Evolutionary conservation across 2,797 vertebrate genomes (phyloP).

Genomic region (Pangasius macronema): DNA sequence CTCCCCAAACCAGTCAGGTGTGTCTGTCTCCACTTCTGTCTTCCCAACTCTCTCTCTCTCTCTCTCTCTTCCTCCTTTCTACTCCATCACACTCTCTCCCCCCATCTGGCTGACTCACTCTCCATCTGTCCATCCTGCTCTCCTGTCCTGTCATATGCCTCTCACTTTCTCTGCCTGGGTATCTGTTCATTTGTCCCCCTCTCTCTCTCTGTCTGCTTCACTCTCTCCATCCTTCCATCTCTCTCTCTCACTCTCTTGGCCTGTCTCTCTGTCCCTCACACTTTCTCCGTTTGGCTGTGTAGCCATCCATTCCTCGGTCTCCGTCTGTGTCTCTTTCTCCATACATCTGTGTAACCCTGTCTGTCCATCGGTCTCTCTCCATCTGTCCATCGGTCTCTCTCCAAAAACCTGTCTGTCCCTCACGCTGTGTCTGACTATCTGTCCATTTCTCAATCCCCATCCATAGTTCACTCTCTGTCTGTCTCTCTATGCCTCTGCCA

Average conservation of each 20-base stretch:
- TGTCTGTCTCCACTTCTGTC: neutral
- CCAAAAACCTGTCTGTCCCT: neutral
- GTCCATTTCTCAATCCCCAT: neutral
- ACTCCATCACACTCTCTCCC: neutral
- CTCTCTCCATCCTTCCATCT: neutral
- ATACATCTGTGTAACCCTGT: neutral
- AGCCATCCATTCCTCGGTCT: neutral
- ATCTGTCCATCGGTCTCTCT: neutral
- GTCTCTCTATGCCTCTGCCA: neutral
- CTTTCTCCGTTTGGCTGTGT: neutral
- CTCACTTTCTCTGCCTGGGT: neutral
- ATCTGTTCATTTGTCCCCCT: no score
- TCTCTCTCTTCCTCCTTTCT: neutral
- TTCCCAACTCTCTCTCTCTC: neutral
- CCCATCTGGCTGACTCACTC: neutral
- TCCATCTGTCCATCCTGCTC: neutral
- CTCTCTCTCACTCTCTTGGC: neutral
- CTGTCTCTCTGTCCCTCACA: neutral
- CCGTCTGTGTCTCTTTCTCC: neutral
- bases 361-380: neutral
- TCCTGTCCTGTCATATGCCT: rapidly evolving
- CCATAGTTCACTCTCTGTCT: neutral
- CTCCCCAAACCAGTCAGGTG: neutral
- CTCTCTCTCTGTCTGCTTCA: neutral
- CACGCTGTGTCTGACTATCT: neutral